phyloP scores from a whole-genome alignment of 2,113 vertebrate genomes.

The Pongo abelii region DNA sequence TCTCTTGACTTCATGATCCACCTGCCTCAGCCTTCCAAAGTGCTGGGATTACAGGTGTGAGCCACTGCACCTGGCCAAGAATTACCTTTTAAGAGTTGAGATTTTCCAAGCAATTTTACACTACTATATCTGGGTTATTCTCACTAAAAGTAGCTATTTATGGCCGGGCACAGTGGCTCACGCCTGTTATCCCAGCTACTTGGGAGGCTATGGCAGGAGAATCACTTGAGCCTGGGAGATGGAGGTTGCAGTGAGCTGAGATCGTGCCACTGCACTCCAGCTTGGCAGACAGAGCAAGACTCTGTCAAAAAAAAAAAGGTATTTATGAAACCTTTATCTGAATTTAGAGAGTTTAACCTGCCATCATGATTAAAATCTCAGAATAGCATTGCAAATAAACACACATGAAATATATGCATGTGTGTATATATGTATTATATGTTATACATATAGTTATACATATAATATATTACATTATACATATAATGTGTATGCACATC shows the following conservation, averaged over 20 bases:
- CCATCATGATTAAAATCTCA: neutral
- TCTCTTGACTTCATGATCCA: too few relatives aligned
- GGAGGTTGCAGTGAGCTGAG: too few relatives aligned
- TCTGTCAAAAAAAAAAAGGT: too few relatives aligned
- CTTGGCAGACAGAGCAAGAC: too few relatives aligned
- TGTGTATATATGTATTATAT: neutral
- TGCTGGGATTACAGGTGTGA: too few relatives aligned
- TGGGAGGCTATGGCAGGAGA: too few relatives aligned
- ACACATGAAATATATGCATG: neutral
- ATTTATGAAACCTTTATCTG: neutral
- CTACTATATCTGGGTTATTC: neutral
- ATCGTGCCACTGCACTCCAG: too few relatives aligned
- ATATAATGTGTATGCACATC: neutral
- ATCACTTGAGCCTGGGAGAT: too few relatives aligned
- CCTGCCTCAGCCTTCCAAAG: too few relatives aligned
- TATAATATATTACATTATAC: too few relatives aligned
- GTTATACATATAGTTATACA: neutral
- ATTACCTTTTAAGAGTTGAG: neutral
- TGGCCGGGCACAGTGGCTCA: neutral
- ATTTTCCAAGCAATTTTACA: neutral
- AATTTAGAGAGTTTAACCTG: conserved; percentile 4
- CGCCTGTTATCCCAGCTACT: too few relatives aligned
- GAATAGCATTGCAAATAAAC: neutral
- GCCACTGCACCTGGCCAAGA: neutral
- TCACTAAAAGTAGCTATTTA: neutral